Evolutionary conservation across 2,888 invertebrate species (phyloP), one percentile per base, ranked within the genome.

Genomic region (Chloroclysta siterata): DNA sequence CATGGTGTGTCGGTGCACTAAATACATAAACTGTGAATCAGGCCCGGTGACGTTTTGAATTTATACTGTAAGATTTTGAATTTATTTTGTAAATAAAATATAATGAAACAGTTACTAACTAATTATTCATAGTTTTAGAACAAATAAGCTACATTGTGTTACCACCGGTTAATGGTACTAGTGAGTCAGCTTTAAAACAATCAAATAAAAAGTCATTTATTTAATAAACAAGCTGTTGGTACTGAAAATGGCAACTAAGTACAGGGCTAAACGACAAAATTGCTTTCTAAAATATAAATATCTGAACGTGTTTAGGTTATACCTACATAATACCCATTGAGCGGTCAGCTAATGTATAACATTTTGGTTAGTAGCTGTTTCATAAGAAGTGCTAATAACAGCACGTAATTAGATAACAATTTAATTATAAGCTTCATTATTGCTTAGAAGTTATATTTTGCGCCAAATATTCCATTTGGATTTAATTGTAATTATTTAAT

Each of bases 401-500:
- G 41, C 33, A 50, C 41, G 2, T 64, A 51, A 62, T 55, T 63
- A 63, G 65, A 63, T 51, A 65, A 66, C 54, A 58, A 50, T 48
- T 15, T 58, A 57, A 48, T 28, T 63, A 48, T 70, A 61, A 65
- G 68, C 68, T 63, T 69, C 29, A 67, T 55, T 63, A 55, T 62
- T 63, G 71, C 69, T 69, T 69, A 61, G n/a, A 51, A 54, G 53
- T 55, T 60, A 17, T 68, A 74, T 69, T 77, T 74, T 74, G 83
- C 83, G 83, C 83, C 80, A 81, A 79, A 81, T 81, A 79, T 76
- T 72, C 57, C 62, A 74, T 74, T 73, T 77, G 71, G 72, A 69
- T 73, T 72, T 75, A 69, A 71, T 60, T 74, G 76, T 75, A 74
- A 63, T 69, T n/a, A 56, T 76, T 70, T 72, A 67, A 69, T 70